Conservation (phyloP, 2,797 vertebrate genomes). For the Molothrus aeneus region DNA sequence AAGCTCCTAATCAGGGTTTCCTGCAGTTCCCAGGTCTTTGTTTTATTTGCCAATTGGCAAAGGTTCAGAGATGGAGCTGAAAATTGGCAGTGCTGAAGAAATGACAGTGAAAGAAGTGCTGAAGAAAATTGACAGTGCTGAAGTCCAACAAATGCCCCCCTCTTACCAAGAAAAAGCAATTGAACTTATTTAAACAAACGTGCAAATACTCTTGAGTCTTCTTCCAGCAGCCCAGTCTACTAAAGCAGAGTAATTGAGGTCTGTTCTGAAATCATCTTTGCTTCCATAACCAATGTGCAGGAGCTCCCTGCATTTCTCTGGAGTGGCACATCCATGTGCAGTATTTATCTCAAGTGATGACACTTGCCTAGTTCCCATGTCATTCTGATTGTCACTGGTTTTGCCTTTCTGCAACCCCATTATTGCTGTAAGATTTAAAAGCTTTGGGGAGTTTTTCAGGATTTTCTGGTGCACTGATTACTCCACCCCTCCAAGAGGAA, state of each 20-base stretch:
- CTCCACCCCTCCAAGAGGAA: neutral
- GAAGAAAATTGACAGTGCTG: neutral
- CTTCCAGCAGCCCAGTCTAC: neutral
- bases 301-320: neutral
- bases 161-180: neutral
- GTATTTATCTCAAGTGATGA: neutral
- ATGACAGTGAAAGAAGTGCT: too few species aligned
- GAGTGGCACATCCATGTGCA: neutral
- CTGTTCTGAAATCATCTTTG: neutral
- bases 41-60: neutral
- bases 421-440: neutral
- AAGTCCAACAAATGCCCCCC: neutral
- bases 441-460: neutral
- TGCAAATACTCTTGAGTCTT: neutral
- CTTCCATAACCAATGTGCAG: neutral
- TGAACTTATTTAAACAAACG: neutral
- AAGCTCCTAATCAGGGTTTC: neutral
- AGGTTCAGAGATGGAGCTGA: neutral
- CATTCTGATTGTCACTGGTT: neutral
- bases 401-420: neutral
- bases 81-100: neutral
- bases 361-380: neutral
- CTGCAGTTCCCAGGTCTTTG: neutral
- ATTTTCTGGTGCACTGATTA: neutral
- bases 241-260: neutral